These are phyloP conservation scores for Drosophila putrida DNA, from an alignment of 2,888 invertebrate species.

Conservation along the genomic window DNA sequence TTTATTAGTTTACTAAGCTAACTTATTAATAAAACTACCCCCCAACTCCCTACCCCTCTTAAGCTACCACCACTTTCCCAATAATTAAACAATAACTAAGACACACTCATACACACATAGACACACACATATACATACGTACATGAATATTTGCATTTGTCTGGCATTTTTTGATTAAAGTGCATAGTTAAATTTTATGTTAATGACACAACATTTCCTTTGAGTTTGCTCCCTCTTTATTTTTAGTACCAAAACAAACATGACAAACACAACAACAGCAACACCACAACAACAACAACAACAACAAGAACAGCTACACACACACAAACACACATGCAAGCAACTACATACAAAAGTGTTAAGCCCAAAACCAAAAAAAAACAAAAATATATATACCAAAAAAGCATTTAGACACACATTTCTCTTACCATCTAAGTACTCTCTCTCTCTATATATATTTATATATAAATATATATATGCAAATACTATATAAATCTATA, in stretches of 20 bases:
- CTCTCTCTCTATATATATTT: conserved; percentile 5
- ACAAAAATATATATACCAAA: conserved; percentile 10
- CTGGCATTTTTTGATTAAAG: conserved; percentile 51
- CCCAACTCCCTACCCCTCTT: not conserved
- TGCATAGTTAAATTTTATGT: conserved; percentile 30
- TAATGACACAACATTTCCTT: conserved; percentile 19
- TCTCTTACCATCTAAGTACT: conserved; percentile 34
- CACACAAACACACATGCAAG: conserved; percentile 52
- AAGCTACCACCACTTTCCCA: not conserved
- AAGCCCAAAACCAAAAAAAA: conserved; percentile 35
- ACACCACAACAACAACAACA: conserved; percentile 1
- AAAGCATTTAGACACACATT: conserved; percentile 44
- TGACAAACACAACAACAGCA: conserved; percentile 25
- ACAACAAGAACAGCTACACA: conserved; percentile 25
- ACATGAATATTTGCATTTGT: conserved; percentile 50
- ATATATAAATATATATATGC: conserved; percentile 18
- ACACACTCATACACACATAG: conserved; percentile 4
- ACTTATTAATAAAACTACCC: conserved; percentile 17
- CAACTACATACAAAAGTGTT: conserved; percentile 56
- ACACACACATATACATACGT: not conserved
- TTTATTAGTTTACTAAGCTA: conserved; percentile 44
- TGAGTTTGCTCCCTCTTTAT: conserved; percentile 57
- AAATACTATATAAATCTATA: conserved; percentile 25
- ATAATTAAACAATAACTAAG: conserved; percentile 11
- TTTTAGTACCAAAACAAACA: conserved; percentile 29